Conservation (phyloP, 1,140 invertebrate species). For the Heterodera schachtii region DNA sequence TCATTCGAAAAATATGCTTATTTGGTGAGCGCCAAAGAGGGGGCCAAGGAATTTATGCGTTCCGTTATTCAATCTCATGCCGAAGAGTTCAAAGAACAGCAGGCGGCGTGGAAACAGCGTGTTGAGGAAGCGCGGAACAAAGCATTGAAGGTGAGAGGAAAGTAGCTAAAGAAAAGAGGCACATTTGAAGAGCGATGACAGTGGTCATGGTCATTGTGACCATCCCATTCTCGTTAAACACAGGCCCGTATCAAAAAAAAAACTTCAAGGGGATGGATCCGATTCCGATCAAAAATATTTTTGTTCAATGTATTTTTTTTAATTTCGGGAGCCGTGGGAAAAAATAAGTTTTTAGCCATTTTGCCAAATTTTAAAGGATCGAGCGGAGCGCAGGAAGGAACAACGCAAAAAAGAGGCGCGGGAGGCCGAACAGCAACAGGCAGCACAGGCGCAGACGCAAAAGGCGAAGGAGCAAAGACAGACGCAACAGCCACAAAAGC, state of each 20-base stretch:
- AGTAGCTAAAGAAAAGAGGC: too few species aligned
- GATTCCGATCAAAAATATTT: neutral
- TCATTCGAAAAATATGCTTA: constrained; percentile 49
- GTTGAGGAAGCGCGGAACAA: constrained; percentile 36
- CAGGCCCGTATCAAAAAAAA: too few species aligned
- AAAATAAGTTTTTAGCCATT: too few species aligned
- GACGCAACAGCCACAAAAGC: too few species aligned
- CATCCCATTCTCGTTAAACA: too few species aligned
- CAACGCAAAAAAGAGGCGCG: constrained; percentile 34
- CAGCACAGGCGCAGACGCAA: neutral
- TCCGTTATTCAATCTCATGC: constrained; percentile 42
- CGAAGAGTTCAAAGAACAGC: constrained; percentile 47
- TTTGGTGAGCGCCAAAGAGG: constrained; percentile 44
- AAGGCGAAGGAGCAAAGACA: too few species aligned
- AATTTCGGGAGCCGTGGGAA: too few species aligned
- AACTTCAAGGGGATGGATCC: neutral
- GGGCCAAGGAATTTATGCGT: constrained; percentile 54
- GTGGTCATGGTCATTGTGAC: too few species aligned
- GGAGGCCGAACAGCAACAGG: constrained; percentile 25
- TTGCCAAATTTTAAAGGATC: too few species aligned
- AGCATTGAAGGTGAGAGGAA: constrained; percentile 14
- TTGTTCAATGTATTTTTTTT: too few species aligned
- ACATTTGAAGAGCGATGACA: too few species aligned
- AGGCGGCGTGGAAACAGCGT: constrained; percentile 41
- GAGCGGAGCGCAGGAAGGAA: constrained; percentile 50